Evolutionary conservation across 2,888 invertebrate species (phyloP), one percentile per base, ranked within the genome.

Genomic region (Ophion obscuratus): DNA sequence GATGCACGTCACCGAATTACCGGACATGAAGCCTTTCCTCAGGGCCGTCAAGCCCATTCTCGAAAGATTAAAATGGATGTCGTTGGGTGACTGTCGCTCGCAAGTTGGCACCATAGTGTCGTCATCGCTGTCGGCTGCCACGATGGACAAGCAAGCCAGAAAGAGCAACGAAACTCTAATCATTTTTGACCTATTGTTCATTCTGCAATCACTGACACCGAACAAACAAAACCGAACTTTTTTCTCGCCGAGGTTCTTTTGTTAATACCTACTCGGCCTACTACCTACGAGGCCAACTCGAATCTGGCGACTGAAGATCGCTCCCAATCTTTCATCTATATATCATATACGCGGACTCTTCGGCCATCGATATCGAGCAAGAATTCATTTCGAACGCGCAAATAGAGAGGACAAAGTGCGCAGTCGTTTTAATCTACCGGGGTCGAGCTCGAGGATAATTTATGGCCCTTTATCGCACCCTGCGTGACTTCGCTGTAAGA

Each of bases 21-120:
- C 31, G 1, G 68, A 57, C 53, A 36, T 62, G n/a, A 79, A 79
- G 20, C 40, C 24, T 36, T 68, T 79, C 2, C n/a, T n/a, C 14
- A 83, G 68, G 3, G 9, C 5, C 1, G 6, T 17, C 6, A 83
- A 11, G 9, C 61, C 78, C 61, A 79, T 53, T 14, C 57, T 40
- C 4, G 83, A 83, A n/a, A 83, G 61, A 64, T 83, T 68, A 31
- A 81, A 53, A 75, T 75, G 62, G 7, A 81, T 31, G 17, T 81
- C 53, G 3, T 27, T 44, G 4, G 75, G 75, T 53, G 17, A 61
- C 27, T 27, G 20, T 24, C 53, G 53, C 68, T 75, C 75, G 68
- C 81, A 81, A n/a, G 14, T 47, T 0, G 44, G 81, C 47, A 24
- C 36, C 20, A 7, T 24, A 14, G 59, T 44, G 2, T 1, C 14